Percentiles rank a stretch among this genome's conserved stretches.
Conservation (phyloP, 2,888 invertebrate species). For the Drosophila prostipennis region DNA sequence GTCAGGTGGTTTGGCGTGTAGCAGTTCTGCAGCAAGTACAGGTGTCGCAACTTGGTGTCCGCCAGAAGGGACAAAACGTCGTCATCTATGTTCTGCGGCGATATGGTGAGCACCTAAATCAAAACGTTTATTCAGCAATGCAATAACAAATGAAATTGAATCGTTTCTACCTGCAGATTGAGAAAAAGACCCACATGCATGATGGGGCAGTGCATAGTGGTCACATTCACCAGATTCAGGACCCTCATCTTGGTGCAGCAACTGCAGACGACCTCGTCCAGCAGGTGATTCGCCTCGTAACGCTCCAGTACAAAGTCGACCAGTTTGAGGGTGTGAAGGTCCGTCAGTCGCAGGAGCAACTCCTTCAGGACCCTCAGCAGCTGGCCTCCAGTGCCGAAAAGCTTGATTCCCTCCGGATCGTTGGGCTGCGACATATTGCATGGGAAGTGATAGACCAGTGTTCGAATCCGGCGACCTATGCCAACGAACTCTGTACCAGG, state of each 20-base stretch:
- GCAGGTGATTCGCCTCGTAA: slow-evolving; percentile 88
- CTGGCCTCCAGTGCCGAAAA: slow-evolving; percentile 92
- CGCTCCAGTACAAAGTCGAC: slow-evolving; percentile 91
- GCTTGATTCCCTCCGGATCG: slow-evolving; percentile 86
- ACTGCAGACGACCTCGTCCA: slow-evolving; percentile 89
- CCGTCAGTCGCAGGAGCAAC: slow-evolving; percentile 88
- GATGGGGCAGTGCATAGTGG: slow-evolving; percentile 88
- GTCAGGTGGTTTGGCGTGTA: slow-evolving; percentile 87
- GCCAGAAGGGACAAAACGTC: slow-evolving; percentile 89
- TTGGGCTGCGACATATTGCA: slow-evolving; percentile 89
- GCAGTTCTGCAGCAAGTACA: slow-evolving; percentile 90
- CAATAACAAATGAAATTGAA: neutral
- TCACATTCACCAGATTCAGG: slow-evolving; percentile 90
- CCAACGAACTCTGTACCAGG: slow-evolving; percentile 81
- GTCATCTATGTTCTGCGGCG: slow-evolving; percentile 90
- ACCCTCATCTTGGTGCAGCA: slow-evolving; percentile 87
- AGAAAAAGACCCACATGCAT: slow-evolving; percentile 91
- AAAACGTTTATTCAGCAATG: neutral
- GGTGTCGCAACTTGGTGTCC: slow-evolving; percentile 86
- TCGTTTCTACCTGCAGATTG: slow-evolving; percentile 86
- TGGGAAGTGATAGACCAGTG: slow-evolving; percentile 89
- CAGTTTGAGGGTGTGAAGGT: slow-evolving; percentile 88
- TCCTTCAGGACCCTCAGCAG: slow-evolving; percentile 88
- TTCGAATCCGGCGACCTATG: slow-evolving; percentile 86
- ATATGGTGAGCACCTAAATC: slow-evolving; percentile 87